Conservation (phyloP, 2,888 invertebrate genomes). For the Malthinus flaveolus region DNA sequence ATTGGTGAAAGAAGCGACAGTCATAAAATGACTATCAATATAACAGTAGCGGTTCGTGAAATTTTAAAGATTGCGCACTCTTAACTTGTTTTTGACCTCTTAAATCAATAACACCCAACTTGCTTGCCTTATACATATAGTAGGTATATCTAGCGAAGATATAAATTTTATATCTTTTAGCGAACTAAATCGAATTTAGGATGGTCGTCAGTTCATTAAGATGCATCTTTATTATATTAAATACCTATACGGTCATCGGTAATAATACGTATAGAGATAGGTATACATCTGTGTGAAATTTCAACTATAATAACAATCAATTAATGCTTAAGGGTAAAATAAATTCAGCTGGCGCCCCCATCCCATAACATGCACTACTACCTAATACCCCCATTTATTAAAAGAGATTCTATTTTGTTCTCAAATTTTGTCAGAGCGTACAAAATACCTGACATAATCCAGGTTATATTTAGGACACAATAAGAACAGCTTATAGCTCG, state of each 20-base stretch:
- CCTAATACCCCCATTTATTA: constrained; percentile 8
- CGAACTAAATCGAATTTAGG: background rate
- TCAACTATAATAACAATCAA: constrained; percentile 18
- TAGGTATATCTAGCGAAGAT: background rate
- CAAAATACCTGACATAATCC: constrained; percentile 39
- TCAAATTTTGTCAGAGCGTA: constrained; percentile 26
- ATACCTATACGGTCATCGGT: background rate
- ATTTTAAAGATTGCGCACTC: background rate
- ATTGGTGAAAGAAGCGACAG: constrained; percentile 41
- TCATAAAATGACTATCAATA: constrained; percentile 35
- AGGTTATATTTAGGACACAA: constrained; percentile 50
- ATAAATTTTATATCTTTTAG: background rate
- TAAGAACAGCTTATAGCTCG: constrained; percentile 44
- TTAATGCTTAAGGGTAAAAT: constrained; percentile 13
- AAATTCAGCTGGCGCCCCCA: constrained; percentile 27
- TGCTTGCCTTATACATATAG: too few relatives aligned
- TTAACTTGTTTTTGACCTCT: too few relatives aligned
- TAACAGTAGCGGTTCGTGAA: constrained; percentile 17
- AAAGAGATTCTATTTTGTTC: constrained; percentile 14
- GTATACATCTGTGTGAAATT: too few relatives aligned
- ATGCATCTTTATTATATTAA: too few relatives aligned
- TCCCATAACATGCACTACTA: background rate
- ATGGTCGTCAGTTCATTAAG: too few relatives aligned
- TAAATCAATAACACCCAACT: too few relatives aligned
- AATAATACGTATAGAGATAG: background rate